Evolutionary conservation across 2,888 invertebrate genomes (phyloP), one percentile per base, ranked within the genome.

Genomic region (Chaetogeoica ovagalla): DNA sequence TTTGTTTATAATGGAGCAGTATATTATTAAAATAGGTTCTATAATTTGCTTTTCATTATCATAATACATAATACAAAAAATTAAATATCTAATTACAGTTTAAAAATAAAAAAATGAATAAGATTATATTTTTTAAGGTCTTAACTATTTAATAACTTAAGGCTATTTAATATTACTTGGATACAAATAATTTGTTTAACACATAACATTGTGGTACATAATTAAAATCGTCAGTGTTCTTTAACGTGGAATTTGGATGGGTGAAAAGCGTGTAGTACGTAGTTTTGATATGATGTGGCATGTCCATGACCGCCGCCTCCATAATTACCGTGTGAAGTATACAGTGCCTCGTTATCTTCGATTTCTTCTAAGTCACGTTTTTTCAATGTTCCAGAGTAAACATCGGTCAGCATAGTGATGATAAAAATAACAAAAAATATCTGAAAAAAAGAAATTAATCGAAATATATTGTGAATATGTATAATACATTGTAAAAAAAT

Each of bases 251-350:
- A 83, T 21, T 83, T 83, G 3, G 82, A 82, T 4, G 83, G 83
- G 71, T 83, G 83, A 83, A 83, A 83, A 70, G 82, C 81, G 65
- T 83, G 83, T 71, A 83, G 82, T 0, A 83, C 83, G 81, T 82
- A 83, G 79, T 82, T 83, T 70, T 83, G 83, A 63, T 82, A 83
- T 17, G 83, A 83, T 13, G 83, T 83, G 21, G 83, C 83, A 63
- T 83, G 83, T 13, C 83, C 83, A 72, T 83, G 83, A 52, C 82
- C 81, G 37, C 70, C 48, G 13, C 82, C 81, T 5, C 82, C 82
- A n/a, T 79, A 79, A 39, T 79, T 79, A 6, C 79, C 79, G 43
- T 83, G 82, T 39, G 79, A 79, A 15, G 79, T 79, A 9, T 79
- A 71, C 17, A 79, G 23, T n/a, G 79, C 79, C 7, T 79, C 79